Evolutionary conservation across 2,888 invertebrate species (phyloP), one percentile per base, ranked within the genome.

Genomic region (Diarsia dahlii): DNA sequence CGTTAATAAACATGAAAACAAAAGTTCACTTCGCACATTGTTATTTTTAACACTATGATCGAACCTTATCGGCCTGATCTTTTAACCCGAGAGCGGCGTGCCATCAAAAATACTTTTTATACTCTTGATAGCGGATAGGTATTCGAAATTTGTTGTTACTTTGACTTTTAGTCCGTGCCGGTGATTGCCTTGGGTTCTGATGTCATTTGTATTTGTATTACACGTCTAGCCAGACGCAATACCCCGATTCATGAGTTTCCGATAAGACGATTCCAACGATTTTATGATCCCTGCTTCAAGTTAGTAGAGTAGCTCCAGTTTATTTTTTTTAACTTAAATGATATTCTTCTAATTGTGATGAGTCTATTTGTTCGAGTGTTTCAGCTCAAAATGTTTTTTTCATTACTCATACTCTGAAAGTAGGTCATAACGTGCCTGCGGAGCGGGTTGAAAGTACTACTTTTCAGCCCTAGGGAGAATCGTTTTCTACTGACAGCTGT

Each of bases 41-140:
- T 91, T 93, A 93, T 93, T 93, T 93, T 91, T 91, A 91, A 91
- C 90, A 77, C 84, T 80, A 81, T 87, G 90, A 92, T 92, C 90
- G 86, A 84, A 73, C 82, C 86, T 92, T 94, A 94, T 94, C 93
- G 87, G 84, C 20, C 76, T 93, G 93, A 93, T 92, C 92, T 92
- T 89, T 90, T 93, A 92, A 93, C 94, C 91, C 86, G 87, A 84
- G 84, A 88, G 89, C 90, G 90, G 90, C 87, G 83, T 82, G 84
- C 78, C 90, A 90, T 89, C 89, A 86, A 81, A 88, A 88, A 88
- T 84, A 81, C 76, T 86, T 89, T 89, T 84, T 80, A 81, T 74
- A 75, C 39, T 74, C 67, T 56, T 68, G 87, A 85, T 87, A 86
- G 78, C 64, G 34, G 65, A 72, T 80, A 78, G 69, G 78, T 84